Evolutionary conservation across 2,797 vertebrate genomes (phyloP).

Genomic region (Hozukius guyotensis): DNA sequence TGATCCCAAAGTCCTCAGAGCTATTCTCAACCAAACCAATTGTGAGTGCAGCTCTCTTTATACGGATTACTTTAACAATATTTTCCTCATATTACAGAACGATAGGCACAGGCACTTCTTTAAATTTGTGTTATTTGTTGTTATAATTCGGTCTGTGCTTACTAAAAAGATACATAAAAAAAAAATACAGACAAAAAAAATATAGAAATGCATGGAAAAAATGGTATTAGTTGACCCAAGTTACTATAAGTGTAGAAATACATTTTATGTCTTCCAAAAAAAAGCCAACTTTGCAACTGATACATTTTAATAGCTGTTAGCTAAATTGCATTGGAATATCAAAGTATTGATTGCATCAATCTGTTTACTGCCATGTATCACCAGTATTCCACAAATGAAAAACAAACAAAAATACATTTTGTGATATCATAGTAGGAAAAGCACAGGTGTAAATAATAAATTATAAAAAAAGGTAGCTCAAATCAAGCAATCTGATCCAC

Average conservation of each 20-base stretch:
- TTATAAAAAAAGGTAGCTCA: too few species aligned
- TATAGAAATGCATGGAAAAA: background rate
- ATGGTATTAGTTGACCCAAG: background rate
- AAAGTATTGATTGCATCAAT: background rate
- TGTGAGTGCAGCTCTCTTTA: constrained; percentile 32
- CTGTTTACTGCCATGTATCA: background rate
- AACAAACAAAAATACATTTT: background rate
- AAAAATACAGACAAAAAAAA: background rate
- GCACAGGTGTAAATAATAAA: background rate
- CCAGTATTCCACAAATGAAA: background rate
- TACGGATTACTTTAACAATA: constrained; percentile 41
- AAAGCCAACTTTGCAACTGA: background rate
- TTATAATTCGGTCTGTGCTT: background rate
- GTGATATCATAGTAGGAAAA: background rate
- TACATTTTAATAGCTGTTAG: background rate
- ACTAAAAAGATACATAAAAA: background rate
- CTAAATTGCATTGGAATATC: background rate
- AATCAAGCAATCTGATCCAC: too few species aligned
- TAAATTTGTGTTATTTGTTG: background rate
- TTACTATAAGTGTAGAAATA: background rate
- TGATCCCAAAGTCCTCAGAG: constrained; percentile 66
- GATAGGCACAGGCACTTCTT: background rate
- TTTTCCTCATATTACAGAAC: background rate
- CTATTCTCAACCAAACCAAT: constrained; percentile 57
- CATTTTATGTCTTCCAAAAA: background rate